These are phyloP conservation scores for Grantiella picta DNA, from an alignment of 2,113 vertebrate genomes.

Conservation along the genomic window DNA sequence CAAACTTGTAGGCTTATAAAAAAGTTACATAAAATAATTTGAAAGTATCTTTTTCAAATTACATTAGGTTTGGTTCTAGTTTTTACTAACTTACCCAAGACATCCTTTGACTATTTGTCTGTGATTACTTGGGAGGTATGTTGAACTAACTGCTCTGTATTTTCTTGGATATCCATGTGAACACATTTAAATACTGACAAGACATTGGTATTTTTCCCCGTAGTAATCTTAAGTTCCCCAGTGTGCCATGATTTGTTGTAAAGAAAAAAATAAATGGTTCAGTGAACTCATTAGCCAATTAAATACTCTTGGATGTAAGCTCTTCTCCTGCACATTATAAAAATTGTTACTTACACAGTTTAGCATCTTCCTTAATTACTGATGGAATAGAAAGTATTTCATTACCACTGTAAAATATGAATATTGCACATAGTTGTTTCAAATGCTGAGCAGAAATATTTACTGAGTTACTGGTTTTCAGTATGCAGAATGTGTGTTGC, in stretches of 20 bases:
- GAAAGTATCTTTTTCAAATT: background rate
- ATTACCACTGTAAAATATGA: background rate
- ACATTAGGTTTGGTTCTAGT: background rate
- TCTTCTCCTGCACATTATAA: background rate
- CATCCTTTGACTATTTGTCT: background rate
- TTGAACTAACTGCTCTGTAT: background rate
- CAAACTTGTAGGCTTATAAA: background rate
- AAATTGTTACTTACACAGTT: background rate
- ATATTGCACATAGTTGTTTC: background rate
- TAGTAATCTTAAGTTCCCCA: background rate
- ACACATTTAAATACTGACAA: background rate
- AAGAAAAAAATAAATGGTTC: conserved; percentile 10
- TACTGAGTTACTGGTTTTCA: background rate
- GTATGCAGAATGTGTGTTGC: background rate
- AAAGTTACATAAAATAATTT: background rate
- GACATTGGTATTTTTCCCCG: background rate
- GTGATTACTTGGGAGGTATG: background rate
- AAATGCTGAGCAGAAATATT: background rate
- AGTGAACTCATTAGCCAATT: conserved; percentile 2
- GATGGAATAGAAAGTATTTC: background rate
- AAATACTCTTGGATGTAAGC: conserved; percentile 1
- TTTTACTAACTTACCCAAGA: background rate
- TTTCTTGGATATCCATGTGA: background rate
- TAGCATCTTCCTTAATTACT: conserved; percentile 18
- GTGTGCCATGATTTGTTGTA: background rate